Base-by-base conservation (phyloP, 2,113 vertebrate species). In the Sinocyclocheilus rhinocerous region DNA sequence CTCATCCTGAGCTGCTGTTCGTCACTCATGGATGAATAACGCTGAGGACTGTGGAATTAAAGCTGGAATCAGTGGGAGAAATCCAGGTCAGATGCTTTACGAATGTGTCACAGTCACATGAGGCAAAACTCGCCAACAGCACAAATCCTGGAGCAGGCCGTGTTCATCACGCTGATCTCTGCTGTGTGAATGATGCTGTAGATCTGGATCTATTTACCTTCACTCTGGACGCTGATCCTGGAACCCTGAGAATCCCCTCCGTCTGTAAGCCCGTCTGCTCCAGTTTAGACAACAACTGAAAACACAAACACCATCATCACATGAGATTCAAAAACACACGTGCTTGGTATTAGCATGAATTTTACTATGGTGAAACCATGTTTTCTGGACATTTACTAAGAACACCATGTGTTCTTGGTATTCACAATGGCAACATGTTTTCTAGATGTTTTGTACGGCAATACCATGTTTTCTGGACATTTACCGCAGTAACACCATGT, bases 171-270 rank as follows among this genome's bases (percentile, higher is more conserved):
- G 48, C 48, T 55, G 57, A 22, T 59, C 7, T n/a, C 7, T 4
- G 18, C 18, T 57, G 55, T 3, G 18, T 7, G 15, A 55, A 18
- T 16, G 52, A 55, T 1, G 55, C 6, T 57, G 55, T 57, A 22
- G 18, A 2, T 57, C 67, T 39, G 69, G 15, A 12, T 33, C 6
- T 42, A 1, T 81, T 33, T 95, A 99, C 98, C 97, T 99, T 99
- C 61, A 99, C 96, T 93, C 97, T 94, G 73, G 97, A 97, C 8
- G 96, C 97, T 76, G 98, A 99, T 90, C 97, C 97, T 8, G 98
- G 96, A 18, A 99, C 96, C 50, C 98, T 94, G 10, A 99, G 96
- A 90, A 99, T 99, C 88, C 98, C 98, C 94, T 99, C 98, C 0
- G 97, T 98, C 91, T 98, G 96, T 87, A 99, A 93, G 9, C 97